Conservation (phyloP, 2,888 invertebrate species). For the Drosophila limbata region DNA sequence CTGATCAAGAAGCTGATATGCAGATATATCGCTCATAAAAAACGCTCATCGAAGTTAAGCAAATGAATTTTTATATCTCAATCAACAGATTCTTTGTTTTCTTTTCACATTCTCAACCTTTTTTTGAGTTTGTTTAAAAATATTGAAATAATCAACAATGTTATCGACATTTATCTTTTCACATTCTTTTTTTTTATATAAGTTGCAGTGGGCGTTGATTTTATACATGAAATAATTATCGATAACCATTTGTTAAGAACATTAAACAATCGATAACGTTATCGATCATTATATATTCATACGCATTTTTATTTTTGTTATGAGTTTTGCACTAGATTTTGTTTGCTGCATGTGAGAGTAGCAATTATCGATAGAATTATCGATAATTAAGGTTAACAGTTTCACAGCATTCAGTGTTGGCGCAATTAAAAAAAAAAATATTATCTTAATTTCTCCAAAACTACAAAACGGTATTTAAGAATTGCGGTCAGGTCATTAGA, state of each 20-base stretch:
- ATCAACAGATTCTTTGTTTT: slow-evolving; percentile 27
- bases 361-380: slow-evolving; percentile 32
- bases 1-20: slow-evolving; percentile 41
- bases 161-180: slow-evolving; percentile 18
- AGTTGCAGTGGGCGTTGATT: not conserved
- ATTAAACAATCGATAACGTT: not conserved
- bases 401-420: slow-evolving; percentile 16
- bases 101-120: slow-evolving; percentile 1
- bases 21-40: slow-evolving; percentile 37
- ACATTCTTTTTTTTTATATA: slow-evolving; percentile 3
- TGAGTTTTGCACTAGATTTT: slow-evolving; percentile 6
- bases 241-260: not conserved
- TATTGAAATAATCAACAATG: slow-evolving; percentile 10
- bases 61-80: slow-evolving; percentile 37
- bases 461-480: slow-evolving; percentile 22
- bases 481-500: slow-evolving; percentile 36
- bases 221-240: not conserved
- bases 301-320: not conserved
- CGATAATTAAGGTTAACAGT: slow-evolving; percentile 16
- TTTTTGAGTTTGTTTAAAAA: not conserved
- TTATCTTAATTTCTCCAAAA: not conserved
- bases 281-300: not conserved
- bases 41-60: slow-evolving; percentile 24
- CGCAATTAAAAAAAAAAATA: slow-evolving; percentile 21
- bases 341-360: not conserved